Evolutionary conservation across 2,113 vertebrate genomes (phyloP).

Genomic region (Marcusenius ussheri): DNA sequence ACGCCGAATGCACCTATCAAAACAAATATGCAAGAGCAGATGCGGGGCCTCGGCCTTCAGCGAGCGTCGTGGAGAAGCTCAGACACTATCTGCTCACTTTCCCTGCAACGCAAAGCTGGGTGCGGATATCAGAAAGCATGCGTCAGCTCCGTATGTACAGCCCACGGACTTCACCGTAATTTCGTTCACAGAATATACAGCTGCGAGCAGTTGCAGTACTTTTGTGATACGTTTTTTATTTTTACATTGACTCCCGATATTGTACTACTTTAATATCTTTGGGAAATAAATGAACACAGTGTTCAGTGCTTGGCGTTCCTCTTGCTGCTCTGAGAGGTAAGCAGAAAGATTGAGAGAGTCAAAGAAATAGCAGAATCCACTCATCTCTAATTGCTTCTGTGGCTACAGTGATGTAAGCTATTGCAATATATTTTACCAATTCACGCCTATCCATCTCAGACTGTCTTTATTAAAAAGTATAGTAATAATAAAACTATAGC

Average conservation of each 20-base stretch:
- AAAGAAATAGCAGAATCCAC: neutral
- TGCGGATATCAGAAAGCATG: neutral
- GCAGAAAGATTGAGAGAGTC: neutral
- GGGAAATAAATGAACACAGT: neutral
- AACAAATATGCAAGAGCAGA: constrained; percentile 17
- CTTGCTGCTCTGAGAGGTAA: neutral
- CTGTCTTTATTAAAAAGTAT: neutral
- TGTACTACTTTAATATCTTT: neutral
- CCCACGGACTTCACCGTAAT: neutral
- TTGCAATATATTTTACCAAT: neutral
- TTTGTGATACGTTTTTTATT: neutral
- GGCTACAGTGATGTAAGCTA: neutral
- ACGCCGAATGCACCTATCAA: constrained; percentile 13
- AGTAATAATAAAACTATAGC: neutral
- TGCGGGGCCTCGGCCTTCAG: neutral
- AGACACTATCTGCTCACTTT: neutral
- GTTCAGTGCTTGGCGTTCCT: neutral
- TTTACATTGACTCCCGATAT: neutral
- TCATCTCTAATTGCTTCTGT: neutral
- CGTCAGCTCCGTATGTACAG: neutral
- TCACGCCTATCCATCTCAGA: neutral
- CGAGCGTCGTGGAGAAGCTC: neutral
- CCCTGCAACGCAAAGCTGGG: neutral
- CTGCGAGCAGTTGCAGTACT: neutral
- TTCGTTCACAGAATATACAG: neutral